phyloP scores from a whole-genome alignment of 1,140 invertebrate species.

The Ostrea edulis region DNA sequence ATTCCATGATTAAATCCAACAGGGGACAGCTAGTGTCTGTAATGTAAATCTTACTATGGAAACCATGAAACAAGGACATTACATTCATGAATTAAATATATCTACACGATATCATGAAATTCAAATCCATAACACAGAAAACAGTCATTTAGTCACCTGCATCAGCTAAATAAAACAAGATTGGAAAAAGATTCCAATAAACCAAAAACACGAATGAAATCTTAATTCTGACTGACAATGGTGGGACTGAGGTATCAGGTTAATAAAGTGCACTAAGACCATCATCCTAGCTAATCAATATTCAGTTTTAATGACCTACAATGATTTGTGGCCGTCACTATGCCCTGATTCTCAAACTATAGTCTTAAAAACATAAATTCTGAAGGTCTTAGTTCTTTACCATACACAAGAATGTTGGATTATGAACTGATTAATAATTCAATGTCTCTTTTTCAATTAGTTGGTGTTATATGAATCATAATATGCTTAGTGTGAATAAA shows the following conservation, averaged over 20 bases:
- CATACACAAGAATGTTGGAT: neutral
- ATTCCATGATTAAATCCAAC: too few species aligned
- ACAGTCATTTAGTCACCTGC: too few species aligned
- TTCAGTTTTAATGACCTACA: neutral
- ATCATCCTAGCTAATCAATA: neutral
- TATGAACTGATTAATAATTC: constrained; percentile 10
- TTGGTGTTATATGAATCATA: neutral
- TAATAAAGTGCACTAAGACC: neutral
- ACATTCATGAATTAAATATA: too few species aligned
- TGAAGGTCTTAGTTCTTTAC: constrained; percentile 11
- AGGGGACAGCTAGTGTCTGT: too few species aligned
- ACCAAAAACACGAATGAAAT: neutral
- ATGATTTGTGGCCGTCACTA: neutral
- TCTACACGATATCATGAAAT: too few species aligned
- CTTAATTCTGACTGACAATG: neutral
- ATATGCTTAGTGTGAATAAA: too few species aligned
- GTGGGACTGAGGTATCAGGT: neutral
- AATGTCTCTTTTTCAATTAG: neutral
- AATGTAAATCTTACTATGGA: too few species aligned
- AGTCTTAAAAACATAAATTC: too few species aligned
- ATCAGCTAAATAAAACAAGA: too few species aligned
- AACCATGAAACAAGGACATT: too few species aligned
- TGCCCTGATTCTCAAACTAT: neutral
- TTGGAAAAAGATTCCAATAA: too few species aligned
- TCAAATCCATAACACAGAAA: too few species aligned